A percentile compares a stretch with the other conserved stretches of the same genome.
phyloP scores from a whole-genome alignment of 2,113 vertebrate species.

The Tychaedon coryphoeus region DNA sequence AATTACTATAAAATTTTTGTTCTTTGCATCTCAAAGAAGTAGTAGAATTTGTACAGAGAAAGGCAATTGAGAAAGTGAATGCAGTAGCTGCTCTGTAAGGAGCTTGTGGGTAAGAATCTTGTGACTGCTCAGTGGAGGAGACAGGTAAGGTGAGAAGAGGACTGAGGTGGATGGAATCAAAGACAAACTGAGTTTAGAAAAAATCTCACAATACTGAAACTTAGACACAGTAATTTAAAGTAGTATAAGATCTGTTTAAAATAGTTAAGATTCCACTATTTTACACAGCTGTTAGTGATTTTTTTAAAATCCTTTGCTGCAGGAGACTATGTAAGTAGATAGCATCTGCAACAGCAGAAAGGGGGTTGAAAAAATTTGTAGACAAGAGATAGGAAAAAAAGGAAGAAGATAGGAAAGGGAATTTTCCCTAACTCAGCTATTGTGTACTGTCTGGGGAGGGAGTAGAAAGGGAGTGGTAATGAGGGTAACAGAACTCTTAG shows the following conservation, averaged over 20 bases:
- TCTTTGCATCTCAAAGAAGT: not conserved
- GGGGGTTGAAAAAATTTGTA: not conserved
- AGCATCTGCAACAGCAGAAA: not conserved
- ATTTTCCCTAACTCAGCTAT: not conserved
- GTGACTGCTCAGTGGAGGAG: not conserved
- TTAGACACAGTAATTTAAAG: not conserved
- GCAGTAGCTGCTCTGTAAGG: rapidly evolving
- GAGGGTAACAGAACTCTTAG: not conserved
- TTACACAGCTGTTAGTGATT: not conserved
- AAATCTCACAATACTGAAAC: not conserved
- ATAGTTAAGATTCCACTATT: not conserved
- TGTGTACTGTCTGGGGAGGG: not conserved
- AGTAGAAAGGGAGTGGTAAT: not conserved
- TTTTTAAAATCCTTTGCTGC: not conserved
- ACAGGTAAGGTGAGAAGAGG: not conserved
- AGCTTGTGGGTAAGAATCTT: not conserved
- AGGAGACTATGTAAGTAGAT: not conserved
- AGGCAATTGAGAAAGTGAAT: not conserved
- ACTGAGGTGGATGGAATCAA: not conserved
- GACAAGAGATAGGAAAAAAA: not conserved
- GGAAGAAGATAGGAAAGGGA: not conserved
- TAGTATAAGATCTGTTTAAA: not conserved
- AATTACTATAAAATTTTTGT: not conserved
- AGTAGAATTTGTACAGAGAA: not conserved
- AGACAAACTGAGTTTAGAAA: not conserved